Conservation (phyloP, 2,888 invertebrate species). For the Dione juno region DNA sequence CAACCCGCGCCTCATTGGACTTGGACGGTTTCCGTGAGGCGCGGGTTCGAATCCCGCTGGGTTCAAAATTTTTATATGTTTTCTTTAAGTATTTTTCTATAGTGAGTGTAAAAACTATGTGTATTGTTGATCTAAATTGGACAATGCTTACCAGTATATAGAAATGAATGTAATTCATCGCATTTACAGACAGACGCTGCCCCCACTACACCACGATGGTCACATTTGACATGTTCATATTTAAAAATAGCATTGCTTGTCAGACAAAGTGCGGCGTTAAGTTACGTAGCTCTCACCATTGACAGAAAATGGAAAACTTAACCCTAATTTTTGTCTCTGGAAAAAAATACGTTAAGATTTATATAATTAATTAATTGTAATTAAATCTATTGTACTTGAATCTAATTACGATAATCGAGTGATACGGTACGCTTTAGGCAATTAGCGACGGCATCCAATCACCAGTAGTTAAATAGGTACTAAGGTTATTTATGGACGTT, state of each 20-base stretch:
- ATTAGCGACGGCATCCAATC: background rate
- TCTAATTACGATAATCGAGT: background rate
- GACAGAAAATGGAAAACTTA: background rate
- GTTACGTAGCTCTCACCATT: background rate
- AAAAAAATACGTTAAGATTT: background rate
- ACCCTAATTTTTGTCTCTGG: background rate
- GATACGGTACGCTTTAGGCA: background rate
- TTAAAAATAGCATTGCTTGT: too few relatives aligned
- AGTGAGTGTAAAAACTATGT: too few relatives aligned
- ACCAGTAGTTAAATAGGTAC: background rate
- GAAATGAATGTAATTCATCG: too few relatives aligned
- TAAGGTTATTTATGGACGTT: background rate
- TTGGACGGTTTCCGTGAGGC: too few relatives aligned
- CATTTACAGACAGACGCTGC: too few relatives aligned
- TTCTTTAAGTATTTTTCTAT: too few relatives aligned
- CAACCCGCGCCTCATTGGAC: too few relatives aligned
- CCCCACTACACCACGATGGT: too few relatives aligned
- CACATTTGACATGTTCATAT: too few relatives aligned
- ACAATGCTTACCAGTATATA: too few relatives aligned
- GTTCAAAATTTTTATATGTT: background rate
- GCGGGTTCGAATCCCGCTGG: too few relatives aligned
- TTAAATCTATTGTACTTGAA: constrained; percentile 1
- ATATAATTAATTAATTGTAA: background rate
- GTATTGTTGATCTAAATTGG: too few relatives aligned
- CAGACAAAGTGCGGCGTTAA: background rate